A percentile compares a stretch with the other conserved stretches of the same genome.
These are phyloP conservation scores for Rambutsinella grinnellia DNA, from an alignment of 2,888 invertebrate species.

Conservation along the genomic window DNA sequence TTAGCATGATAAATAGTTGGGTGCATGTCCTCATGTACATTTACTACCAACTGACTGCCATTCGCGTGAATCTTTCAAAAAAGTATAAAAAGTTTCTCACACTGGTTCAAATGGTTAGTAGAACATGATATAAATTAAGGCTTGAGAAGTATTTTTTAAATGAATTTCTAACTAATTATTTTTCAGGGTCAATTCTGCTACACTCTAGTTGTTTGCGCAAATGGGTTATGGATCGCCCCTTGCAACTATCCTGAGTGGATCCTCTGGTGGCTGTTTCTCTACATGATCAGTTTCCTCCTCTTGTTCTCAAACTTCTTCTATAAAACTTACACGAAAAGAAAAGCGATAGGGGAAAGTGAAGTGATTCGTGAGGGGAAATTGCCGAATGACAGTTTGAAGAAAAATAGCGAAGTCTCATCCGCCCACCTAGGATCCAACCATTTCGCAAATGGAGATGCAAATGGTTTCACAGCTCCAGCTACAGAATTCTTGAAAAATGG, in stretches of 20 bases:
- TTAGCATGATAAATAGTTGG: constrained; percentile 66
- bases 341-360: neutral
- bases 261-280: constrained; percentile 62
- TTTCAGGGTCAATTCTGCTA: constrained; percentile 64
- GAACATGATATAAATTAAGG: no score
- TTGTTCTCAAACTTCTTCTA: constrained; percentile 64
- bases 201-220: constrained; percentile 63
- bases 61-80: constrained; percentile 52
- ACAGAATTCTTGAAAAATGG: neutral
- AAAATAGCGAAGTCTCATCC: neutral
- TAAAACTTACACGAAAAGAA: constrained; percentile 28
- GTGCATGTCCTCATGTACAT: constrained; percentile 66
- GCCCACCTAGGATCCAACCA: neutral
- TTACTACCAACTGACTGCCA: constrained; percentile 63
- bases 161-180: no score
- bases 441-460: neutral
- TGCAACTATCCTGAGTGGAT: constrained; percentile 64
- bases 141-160: no score
- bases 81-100: constrained; percentile 65
- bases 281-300: constrained; percentile 64
- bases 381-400: neutral
- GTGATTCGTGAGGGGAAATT: no score
- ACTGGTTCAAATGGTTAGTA: constrained; percentile 65
- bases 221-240: constrained; percentile 47
- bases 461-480: neutral